These are phyloP conservation scores for Gymnosoma rotundatum DNA, from an alignment of 2,888 invertebrate species.

Conservation along the genomic window DNA sequence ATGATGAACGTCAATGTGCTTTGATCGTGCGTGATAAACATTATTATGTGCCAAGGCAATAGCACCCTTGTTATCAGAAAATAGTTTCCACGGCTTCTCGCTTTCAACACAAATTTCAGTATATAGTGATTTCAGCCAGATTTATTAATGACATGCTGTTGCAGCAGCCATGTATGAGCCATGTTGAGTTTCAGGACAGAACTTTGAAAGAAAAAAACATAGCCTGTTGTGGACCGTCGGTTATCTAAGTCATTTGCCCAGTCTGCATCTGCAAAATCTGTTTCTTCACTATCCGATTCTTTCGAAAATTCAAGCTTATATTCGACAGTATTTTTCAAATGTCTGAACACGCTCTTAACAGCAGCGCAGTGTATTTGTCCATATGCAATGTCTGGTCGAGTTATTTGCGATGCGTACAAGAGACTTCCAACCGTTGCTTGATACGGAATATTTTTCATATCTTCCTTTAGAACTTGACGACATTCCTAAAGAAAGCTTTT, in stretches of 20 bases:
- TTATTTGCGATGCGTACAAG: conserved; percentile 63
- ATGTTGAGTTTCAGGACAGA: too few species aligned
- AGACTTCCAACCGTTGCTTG: conserved; percentile 42
- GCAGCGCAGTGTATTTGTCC: conserved; percentile 67
- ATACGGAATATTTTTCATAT: conserved; percentile 66
- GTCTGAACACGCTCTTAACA: conserved; percentile 64
- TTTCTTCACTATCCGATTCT: conserved; percentile 3
- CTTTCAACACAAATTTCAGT: background rate
- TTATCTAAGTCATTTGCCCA: conserved; percentile 41
- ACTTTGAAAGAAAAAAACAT: background rate
- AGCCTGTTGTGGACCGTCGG: too few species aligned
- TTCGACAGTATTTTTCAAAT: conserved; percentile 60
- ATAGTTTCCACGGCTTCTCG: background rate
- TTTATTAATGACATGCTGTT: background rate
- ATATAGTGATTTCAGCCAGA: background rate
- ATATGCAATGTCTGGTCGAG: conserved; percentile 60
- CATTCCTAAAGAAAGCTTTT: too few species aligned
- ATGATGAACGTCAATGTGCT: background rate
- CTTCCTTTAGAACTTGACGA: conserved; percentile 26
- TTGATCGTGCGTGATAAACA: conserved; percentile 2
- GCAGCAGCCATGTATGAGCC: background rate
- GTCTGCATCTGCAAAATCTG: conserved; percentile 67
- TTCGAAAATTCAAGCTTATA: conserved; percentile 16
- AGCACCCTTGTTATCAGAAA: background rate
- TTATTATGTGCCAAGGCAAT: background rate